Evolutionary conservation across 2,797 vertebrate species (phyloP).

Genomic region (Poecilia picta): DNA sequence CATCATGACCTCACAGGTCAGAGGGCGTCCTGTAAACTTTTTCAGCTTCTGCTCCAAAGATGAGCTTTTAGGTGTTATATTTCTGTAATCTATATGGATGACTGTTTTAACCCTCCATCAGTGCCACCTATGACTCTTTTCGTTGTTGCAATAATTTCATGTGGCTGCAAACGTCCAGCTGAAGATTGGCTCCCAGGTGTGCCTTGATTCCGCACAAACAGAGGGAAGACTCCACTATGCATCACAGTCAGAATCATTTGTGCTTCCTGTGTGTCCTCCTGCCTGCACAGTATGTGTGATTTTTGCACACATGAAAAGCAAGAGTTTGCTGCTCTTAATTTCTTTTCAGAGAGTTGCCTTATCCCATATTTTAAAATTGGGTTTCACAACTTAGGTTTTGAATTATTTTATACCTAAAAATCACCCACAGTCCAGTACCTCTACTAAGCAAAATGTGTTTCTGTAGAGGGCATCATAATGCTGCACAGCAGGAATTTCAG

Average conservation of each 20-base stretch:
- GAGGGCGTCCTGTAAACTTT: background rate
- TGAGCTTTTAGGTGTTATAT: background rate
- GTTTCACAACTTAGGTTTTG: too few species aligned
- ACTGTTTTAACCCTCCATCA: background rate
- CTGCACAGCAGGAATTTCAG: background rate
- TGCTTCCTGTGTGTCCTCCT: background rate
- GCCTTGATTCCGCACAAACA: background rate
- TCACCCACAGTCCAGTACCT: too few species aligned
- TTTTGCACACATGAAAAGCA: too few species aligned
- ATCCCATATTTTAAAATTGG: too few species aligned
- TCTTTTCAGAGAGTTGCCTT: too few species aligned
- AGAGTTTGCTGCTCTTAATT: too few species aligned
- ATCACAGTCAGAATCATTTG: background rate
- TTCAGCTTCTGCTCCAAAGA: background rate
- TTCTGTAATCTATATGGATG: background rate
- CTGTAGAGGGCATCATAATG: background rate
- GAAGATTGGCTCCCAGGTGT: background rate
- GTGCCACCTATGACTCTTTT: background rate
- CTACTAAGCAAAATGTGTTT: too few species aligned
- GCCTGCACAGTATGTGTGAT: background rate
- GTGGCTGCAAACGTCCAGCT: background rate
- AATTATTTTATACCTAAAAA: too few species aligned
- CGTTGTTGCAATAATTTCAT: background rate
- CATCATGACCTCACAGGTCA: background rate
- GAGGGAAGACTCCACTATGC: background rate